Percentiles rank a stretch among this genome's conserved stretches.
Evolutionary conservation across 2,888 invertebrate genomes (phyloP).

Genomic region (Allolobophora icterica): DNA sequence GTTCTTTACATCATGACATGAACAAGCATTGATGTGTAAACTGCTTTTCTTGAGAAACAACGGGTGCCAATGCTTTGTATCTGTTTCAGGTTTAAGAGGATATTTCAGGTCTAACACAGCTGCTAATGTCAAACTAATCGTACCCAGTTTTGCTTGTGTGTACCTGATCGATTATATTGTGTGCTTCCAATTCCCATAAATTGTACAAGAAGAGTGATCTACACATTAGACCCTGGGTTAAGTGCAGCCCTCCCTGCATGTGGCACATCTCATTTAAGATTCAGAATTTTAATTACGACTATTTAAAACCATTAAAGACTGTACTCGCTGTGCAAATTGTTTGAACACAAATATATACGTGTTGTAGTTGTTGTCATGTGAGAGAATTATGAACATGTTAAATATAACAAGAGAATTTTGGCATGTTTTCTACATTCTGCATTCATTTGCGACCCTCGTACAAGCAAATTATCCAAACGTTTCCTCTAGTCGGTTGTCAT

Average conservation of each 20-base stretch:
- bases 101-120: neutral
- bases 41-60: neutral
- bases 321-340: neutral
- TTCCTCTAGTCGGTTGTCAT: neutral
- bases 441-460: neutral
- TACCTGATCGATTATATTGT: neutral
- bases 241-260: neutral
- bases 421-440: neutral
- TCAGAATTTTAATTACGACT: neutral
- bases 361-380: slow-evolving; percentile 5
- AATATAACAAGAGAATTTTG: neutral
- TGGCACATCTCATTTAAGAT: neutral
- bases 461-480: neutral
- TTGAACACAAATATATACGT: neutral
- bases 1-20: too few relatives aligned
- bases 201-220: neutral
- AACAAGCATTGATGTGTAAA: neutral
- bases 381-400: neutral
- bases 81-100: neutral
- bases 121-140: neutral
- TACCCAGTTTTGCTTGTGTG: neutral
- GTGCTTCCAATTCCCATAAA: neutral
- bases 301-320: too few relatives aligned
- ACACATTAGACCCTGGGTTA: neutral
- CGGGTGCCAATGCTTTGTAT: neutral